phyloP scores from a whole-genome alignment of 2,797 vertebrate genomes.

The Psittacula echo region DNA sequence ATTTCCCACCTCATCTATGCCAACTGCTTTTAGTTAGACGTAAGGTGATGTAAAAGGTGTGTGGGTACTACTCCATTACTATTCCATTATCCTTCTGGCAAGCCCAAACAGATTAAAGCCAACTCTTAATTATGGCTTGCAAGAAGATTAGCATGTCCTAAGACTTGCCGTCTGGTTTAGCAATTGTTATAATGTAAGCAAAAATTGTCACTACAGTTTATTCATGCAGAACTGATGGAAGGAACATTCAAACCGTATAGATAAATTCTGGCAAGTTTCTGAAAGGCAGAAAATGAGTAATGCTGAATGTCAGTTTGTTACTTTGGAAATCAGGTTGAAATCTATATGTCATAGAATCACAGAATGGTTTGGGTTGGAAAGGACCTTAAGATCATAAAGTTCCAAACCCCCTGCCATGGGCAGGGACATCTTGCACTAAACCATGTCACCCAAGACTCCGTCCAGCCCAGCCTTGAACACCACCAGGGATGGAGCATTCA shows the following conservation, averaged over 20 bases:
- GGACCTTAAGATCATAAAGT: not conserved
- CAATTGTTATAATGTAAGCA: not conserved
- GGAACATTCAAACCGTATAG: not conserved
- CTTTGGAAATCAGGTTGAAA: not conserved
- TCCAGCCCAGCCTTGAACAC: not conserved
- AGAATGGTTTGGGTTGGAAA: not conserved
- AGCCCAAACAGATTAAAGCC: not conserved
- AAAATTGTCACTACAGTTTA: not conserved
- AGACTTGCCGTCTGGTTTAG: not conserved
- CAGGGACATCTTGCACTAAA: not conserved
- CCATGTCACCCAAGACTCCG: not conserved
- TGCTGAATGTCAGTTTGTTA: not conserved
- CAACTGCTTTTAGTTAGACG: not conserved
- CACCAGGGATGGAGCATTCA: not conserved
- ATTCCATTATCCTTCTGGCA: not conserved
- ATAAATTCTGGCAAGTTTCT: not conserved
- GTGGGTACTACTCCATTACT: not conserved
- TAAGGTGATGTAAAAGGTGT: not conserved
- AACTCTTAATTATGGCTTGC: not conserved
- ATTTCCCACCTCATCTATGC: not conserved
- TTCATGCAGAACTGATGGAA: not conserved
- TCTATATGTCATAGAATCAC: not conserved
- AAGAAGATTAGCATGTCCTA: not conserved
- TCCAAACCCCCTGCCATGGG: not conserved
- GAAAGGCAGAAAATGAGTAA: not conserved